Base-by-base conservation (phyloP, 2,113 vertebrate species). In the Abramis brama region DNA sequence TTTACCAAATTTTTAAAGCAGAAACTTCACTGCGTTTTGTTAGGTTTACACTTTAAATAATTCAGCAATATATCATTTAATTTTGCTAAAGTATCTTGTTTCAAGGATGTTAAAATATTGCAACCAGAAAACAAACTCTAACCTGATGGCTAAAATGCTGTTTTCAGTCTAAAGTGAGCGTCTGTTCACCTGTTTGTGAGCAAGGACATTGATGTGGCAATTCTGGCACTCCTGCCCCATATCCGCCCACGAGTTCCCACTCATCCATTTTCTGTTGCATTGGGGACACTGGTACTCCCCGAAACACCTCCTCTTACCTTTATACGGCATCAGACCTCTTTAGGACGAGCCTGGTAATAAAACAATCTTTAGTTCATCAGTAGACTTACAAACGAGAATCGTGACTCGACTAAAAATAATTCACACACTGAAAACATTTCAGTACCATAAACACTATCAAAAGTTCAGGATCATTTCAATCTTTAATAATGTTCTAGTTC, bases 181-280 rank as follows among this genome's bases (percentile, higher is more conserved):
- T 43, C 39, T 43, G 6, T 11, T 85, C 92, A 98, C 97, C 97
- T 99, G 97, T 92, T 97, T 99, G 92, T 99, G 97, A 55, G 97
- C 97, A 94, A 98, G 98, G 91, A 99, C 97, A 2, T 99, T 99
- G 91, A 99, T 98, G 93, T 99, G 97, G 92, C 98, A 99, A 92
- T 97, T 99, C 93, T 97, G 97, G 91, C 98, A 99, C 92, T 99
- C 97, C 93, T 99, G 98, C 81, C 97, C 97, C 98, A 98, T 99
- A 94, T 99, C 98, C 91, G 98, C 97, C 98, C 98, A 99, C 39
- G 97, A 98, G 92, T 99, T 99, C 50, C 97, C 98, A 2, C 98
- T 99, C 98, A 98, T 99, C 97, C 98, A 99, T 95, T 98, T 99
- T 94, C 98, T 96, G 93, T 99, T 98, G 94, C 97, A 99, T 87